Evolutionary conservation across 2,888 invertebrate genomes (phyloP), one percentile per base, ranked within the genome.

Genomic region (Erannis defoliaria): DNA sequence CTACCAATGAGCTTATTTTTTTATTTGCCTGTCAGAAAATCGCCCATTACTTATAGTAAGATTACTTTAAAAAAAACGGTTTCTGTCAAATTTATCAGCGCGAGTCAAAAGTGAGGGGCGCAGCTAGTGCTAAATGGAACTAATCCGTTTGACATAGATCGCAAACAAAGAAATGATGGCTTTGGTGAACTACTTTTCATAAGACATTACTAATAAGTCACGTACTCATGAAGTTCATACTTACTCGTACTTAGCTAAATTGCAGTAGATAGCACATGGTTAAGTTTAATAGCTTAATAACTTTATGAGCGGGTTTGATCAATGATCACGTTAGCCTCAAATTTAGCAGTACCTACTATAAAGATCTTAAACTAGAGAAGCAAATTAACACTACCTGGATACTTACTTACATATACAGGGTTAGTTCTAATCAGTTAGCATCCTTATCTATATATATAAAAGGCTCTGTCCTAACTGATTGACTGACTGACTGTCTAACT

Each of bases 231-330:
- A 23, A 18, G 42, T 21, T 35, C n/a, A n/a, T 29, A 64, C 4
- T 6, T 26, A 26, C 8, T 26, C 26, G 26, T 26, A 26, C 26
- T 26, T 26, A 53, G 51, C 48, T 37, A 46, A 50, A 70, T 71
- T 62, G 56, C 62, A 58, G 51, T 46, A 38, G 37, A 43, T 45
- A 61, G 64, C 59, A 21, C 66, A 68, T 45, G 37, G 55, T 37
- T 18, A 43, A n/a, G n/a, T n/a, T n/a, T 54, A 45, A 55, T 10
- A 46, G 31, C 31, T 46, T 69, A 71, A 68, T 71, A 70, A 72
- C 62, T 78, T 78, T 63, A 72, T 71, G 66, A 62, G 63, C 60
- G 62, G 61, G 62, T 69, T 74, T 71, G 19, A 18, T 38, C 18
- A 38, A 21, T 21, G 42, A 42, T 19, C 21, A 42, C 42, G 42